Evolutionary conservation across 1,140 invertebrate species (phyloP), one percentile per base, ranked within the genome.

Genomic region (Leptinotarsa undecemlineata): DNA sequence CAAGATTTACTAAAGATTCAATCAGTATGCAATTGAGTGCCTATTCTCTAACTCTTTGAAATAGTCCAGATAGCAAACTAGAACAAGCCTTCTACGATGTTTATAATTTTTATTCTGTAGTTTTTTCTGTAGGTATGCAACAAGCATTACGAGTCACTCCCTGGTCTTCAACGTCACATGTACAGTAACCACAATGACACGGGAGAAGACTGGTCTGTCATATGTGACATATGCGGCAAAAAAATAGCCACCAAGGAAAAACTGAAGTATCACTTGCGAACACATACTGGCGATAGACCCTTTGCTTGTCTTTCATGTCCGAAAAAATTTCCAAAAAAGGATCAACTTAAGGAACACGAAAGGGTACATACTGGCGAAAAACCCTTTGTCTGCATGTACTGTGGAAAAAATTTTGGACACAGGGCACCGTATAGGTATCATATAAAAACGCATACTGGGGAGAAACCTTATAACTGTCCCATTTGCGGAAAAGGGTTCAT

Each of bases 361-460:
- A 86, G 90, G 26, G 88, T 90, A 17, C 90, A 91, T 83, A 90
- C 89, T 1, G 90, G 90, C 0, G 89, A 91, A 79, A 89, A 90
- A 81, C 91, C 91, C 20, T 91, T 90, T 80, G 87, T 88, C 61
- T 92, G 92, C 82, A 87, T 87, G 76, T 86, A 88, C 72, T 96
- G 94, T 84, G 89, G 91, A 14, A 91, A 94, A 82, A 87, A 91
- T 8, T 96, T 96, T 84, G 93, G 92, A 1, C 94, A 95, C 84
- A 90, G 93, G 11, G 91, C 90, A 13, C 86, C 87, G 2, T 82
- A 92, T 15, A 87, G 89, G 48, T 91, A 91, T 5, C 87, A 88
- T 70, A 81, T 82, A 64, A 75, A 83, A 14, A 84, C 80, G 0
- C 93, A 94, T 85, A 93, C 92, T 21, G 93, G 93, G 8, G 91